A percentile compares a stretch with the other conserved stretches of the same genome.
These are phyloP conservation scores for Buteo buteo DNA, from an alignment of 2,113 vertebrate genomes.

Conservation along the genomic window DNA sequence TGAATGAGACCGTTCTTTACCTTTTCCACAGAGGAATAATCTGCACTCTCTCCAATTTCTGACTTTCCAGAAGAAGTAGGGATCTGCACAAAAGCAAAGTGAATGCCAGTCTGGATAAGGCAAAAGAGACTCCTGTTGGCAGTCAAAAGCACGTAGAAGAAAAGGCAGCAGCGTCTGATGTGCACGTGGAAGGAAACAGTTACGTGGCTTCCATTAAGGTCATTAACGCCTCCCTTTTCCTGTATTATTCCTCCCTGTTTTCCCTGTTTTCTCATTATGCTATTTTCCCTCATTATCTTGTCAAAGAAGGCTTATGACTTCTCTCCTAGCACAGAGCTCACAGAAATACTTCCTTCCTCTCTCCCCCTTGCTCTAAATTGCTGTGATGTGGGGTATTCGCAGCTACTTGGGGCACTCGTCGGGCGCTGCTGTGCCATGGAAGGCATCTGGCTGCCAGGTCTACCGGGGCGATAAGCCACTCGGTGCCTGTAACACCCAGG, in stretches of 20 bases:
- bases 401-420: accelerated
- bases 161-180: neutral
- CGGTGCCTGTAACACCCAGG: neutral
- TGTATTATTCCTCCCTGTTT: neutral
- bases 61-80: conserved; percentile 14
- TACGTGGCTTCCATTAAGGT: neutral
- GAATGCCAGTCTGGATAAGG: neutral
- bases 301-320: neutral
- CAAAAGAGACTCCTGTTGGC: neutral
- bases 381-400: accelerated
- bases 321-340: neutral
- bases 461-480: neutral
- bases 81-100: conserved; percentile 22
- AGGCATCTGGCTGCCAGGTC: neutral
- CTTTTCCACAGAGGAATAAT: conserved; percentile 16
- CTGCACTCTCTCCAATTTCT: neutral
- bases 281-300: neutral
- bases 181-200: neutral
- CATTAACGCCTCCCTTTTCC: neutral
- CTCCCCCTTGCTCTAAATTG: neutral
- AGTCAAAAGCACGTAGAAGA: neutral
- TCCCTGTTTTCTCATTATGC: neutral
- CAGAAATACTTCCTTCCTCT: neutral
- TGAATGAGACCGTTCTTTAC: neutral
- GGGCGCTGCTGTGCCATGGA: accelerated